Conservation (phyloP, 1,140 invertebrate species). For the Solenopsis invicta region DNA sequence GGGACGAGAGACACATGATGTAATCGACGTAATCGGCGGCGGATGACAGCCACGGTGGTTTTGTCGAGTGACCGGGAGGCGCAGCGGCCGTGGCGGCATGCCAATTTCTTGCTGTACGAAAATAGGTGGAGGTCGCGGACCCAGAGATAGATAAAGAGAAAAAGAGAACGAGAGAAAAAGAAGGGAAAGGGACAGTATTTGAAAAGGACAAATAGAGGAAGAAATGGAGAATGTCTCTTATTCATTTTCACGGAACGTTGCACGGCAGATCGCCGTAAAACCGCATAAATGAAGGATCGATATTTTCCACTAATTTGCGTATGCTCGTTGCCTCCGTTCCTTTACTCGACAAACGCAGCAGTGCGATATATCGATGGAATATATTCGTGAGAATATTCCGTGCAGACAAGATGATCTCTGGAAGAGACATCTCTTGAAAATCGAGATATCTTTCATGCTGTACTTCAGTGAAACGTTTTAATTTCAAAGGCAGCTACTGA, state of each 20-base stretch:
- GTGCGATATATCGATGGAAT: not conserved
- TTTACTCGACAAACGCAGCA: constrained; percentile 24
- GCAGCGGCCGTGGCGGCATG: constrained; percentile 76
- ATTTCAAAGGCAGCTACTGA: not conserved
- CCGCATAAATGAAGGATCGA: constrained; percentile 78
- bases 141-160: constrained; percentile 45
- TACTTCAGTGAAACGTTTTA: constrained; percentile 1
- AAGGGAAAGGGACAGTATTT: not conserved
- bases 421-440: not conserved
- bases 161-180: not conserved
- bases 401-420: not conserved
- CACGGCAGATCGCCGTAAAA: constrained; percentile 70
- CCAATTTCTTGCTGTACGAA: constrained; percentile 83
- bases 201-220: not conserved
- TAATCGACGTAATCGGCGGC: constrained; percentile 77
- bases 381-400: not conserved
- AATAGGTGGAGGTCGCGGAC: constrained; percentile 83
- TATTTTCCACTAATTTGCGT: constrained; percentile 73
- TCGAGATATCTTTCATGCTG: not conserved
- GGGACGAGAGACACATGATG: constrained; percentile 57
- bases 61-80: constrained; percentile 70
- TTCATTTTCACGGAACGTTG: constrained; percentile 49
- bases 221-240: constrained; percentile 48
- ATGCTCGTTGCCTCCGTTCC: not conserved
- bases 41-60: constrained; percentile 72